Evolutionary conservation across 2,797 vertebrate species (phyloP).

Genomic region (Enteromius paludinosus): DNA sequence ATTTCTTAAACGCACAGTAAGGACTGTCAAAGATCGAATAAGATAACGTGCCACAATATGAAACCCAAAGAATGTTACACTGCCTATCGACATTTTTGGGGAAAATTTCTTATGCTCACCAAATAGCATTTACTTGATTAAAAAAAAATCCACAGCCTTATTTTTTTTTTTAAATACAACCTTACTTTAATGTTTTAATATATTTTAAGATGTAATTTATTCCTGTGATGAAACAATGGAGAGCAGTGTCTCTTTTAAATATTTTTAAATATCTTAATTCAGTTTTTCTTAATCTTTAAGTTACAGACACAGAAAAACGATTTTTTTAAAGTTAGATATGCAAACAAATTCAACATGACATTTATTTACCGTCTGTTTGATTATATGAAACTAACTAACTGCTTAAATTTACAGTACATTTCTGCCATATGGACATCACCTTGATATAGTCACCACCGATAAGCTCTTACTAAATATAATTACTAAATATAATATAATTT

Average conservation of each 20-base stretch:
- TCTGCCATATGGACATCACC: no score
- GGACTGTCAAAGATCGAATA: background rate
- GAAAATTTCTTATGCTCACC: background rate
- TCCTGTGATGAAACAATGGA: background rate
- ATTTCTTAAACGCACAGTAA: slow-evolving; percentile 9
- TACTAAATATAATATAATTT: no score
- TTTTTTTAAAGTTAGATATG: background rate
- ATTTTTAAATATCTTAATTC: no score
- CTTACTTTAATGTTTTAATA: background rate
- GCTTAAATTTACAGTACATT: no score
- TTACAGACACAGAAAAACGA: background rate
- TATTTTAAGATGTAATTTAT: slow-evolving; percentile 1
- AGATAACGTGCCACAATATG: background rate
- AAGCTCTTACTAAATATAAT: no score
- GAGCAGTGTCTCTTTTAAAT: background rate
- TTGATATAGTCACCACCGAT: no score
- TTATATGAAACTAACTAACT: no score
- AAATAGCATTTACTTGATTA: background rate
- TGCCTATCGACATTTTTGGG: background rate
- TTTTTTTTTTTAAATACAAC: no score
- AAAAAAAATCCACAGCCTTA: no score
- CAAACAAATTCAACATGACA: background rate
- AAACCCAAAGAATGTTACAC: background rate
- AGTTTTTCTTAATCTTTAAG: no score
- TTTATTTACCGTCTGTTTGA: background rate